Evolutionary conservation across 2,888 invertebrate species (phyloP).

Genomic region (Drosophila mettleri): DNA sequence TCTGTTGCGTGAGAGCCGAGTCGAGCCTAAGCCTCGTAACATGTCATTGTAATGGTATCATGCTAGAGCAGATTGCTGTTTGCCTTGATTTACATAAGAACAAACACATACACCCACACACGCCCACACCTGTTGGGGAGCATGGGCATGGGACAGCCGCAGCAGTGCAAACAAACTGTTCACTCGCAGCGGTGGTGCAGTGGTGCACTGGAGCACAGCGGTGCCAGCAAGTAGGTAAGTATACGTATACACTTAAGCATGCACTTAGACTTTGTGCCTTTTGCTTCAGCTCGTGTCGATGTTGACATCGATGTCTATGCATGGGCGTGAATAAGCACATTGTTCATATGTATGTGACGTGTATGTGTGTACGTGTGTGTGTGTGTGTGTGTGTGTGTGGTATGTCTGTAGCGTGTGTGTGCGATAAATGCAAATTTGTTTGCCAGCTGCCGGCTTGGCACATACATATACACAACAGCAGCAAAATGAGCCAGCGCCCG

Average conservation of each 20-base stretch:
- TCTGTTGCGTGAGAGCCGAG: slow-evolving; percentile 8
- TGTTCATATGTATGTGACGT: slow-evolving; percentile 18
- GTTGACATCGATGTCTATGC: slow-evolving; percentile 66
- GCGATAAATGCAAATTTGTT: slow-evolving; percentile 78
- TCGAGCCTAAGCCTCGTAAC: slow-evolving; percentile 52
- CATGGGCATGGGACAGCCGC: slow-evolving; percentile 46
- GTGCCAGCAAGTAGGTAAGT: slow-evolving; percentile 26
- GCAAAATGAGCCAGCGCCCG: slow-evolving; percentile 53
- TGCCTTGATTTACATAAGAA: slow-evolving; percentile 78
- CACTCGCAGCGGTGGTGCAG: slow-evolving; percentile 36
- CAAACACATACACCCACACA: slow-evolving; percentile 29
- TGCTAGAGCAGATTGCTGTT: slow-evolving; percentile 75
- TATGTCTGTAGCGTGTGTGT: slow-evolving; percentile 32
- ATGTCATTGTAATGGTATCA: slow-evolving; percentile 76
- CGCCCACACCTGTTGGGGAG: slow-evolving; percentile 7
- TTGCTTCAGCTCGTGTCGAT: slow-evolving; percentile 64
- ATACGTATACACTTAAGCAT: slow-evolving; percentile 73
- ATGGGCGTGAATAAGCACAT: slow-evolving; percentile 71
- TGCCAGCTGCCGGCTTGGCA: slow-evolving; percentile 46
- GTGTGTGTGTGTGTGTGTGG: slow-evolving; percentile 13
- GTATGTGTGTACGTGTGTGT: background rate
- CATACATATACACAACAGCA: slow-evolving; percentile 15
- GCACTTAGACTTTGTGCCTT: slow-evolving; percentile 79
- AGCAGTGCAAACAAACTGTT: slow-evolving; percentile 32
- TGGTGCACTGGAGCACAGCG: slow-evolving; percentile 18